Conservation (phyloP, 2,797 vertebrate species). For the Delichon dasypus region DNA sequence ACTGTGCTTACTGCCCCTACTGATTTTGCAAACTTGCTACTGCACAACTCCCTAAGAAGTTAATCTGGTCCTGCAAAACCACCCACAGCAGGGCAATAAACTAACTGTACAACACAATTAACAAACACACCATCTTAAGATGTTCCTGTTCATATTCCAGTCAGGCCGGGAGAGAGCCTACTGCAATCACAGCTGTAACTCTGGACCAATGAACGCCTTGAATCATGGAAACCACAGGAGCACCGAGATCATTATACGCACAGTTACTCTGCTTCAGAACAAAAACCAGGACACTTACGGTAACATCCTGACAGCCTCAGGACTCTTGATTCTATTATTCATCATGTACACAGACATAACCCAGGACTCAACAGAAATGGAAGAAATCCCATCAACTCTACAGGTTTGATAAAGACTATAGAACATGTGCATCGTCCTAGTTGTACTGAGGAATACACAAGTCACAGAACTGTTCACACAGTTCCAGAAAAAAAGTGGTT, state of each 20-base stretch:
- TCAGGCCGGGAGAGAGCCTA: neutral
- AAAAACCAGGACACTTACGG: neutral
- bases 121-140: neutral
- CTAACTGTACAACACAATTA: neutral
- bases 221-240: neutral
- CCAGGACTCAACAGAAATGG: neutral
- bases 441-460: neutral
- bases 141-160: neutral
- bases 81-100: neutral
- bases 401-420: neutral
- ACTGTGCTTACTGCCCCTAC: neutral
- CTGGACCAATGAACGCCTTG: neutral
- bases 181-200: neutral
- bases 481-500: neutral
- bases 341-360: neutral
- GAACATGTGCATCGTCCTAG: rapidly evolving
- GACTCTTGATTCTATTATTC: neutral
- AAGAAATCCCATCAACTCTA: neutral
- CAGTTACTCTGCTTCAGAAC: neutral
- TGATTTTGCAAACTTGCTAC: neutral
- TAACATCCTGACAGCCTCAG: neutral
- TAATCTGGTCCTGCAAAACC: neutral
- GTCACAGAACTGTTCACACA: neutral
- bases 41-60: neutral
- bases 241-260: neutral